Conservation (phyloP, 2,113 vertebrate genomes). For the Oreotrochilus melanogaster region DNA sequence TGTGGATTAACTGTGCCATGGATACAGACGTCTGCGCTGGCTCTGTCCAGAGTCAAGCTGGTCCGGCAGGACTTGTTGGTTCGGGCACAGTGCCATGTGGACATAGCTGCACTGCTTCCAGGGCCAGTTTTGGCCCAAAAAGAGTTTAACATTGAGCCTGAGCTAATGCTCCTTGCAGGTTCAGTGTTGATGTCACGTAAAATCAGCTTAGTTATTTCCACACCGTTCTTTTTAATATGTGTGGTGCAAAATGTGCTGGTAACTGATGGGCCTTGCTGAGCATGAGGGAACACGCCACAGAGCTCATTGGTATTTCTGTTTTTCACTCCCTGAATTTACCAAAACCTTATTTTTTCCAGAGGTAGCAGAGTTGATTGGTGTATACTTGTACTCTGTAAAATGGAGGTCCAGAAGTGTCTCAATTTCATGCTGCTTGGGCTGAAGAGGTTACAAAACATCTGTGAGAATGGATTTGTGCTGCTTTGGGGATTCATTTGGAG, state of each 20-base stretch:
- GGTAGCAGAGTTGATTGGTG: background rate
- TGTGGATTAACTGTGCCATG: conserved; percentile 65
- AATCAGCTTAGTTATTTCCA: background rate
- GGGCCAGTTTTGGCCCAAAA: background rate
- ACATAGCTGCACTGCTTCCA: background rate
- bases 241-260: background rate
- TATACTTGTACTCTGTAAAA: background rate
- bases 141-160: background rate
- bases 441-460: background rate
- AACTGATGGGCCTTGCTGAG: background rate
- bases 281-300: background rate
- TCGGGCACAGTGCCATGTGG: conserved; percentile 19
- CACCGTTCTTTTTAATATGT: background rate
- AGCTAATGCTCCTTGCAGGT: background rate
- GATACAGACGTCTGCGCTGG: background rate
- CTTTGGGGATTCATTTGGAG: background rate
- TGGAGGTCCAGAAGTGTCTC: background rate
- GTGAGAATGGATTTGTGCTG: background rate
- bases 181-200: background rate
- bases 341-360: background rate
- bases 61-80: conserved; percentile 31
- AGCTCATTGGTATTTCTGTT: background rate
- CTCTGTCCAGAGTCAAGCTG: background rate
- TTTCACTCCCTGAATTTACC: background rate
- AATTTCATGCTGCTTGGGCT: background rate